These are phyloP conservation scores for Sternotherus odoratus DNA, from an alignment of 2,797 vertebrate genomes.

Conservation along the genomic window DNA sequence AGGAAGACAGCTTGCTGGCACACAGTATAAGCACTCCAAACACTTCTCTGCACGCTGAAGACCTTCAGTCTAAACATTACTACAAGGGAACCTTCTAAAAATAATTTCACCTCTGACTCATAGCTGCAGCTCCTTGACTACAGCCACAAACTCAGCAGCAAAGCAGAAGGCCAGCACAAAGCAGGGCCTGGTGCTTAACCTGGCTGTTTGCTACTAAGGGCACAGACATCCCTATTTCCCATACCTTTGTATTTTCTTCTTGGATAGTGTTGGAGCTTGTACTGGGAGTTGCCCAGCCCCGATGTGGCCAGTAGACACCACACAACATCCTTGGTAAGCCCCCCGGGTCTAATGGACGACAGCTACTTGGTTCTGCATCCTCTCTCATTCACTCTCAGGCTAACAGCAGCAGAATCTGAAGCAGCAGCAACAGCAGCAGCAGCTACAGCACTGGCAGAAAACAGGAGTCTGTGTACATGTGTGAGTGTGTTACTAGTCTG, in stretches of 20 bases:
- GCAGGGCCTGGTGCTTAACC: conserved; percentile 44
- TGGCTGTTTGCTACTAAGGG: conserved; percentile 38
- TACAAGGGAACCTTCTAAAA: conserved; percentile 48
- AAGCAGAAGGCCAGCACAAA: neutral
- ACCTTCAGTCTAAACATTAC: conserved; percentile 41
- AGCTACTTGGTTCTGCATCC: conserved; percentile 58
- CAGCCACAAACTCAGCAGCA: conserved; percentile 53
- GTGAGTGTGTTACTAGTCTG: conserved; percentile 22
- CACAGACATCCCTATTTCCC: conserved; percentile 8
- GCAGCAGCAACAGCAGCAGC: conserved; percentile 1
- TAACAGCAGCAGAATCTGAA: conserved; percentile 33
- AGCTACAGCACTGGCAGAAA: conserved; percentile 46
- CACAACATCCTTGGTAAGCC: neutral
- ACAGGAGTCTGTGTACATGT: conserved; percentile 19
- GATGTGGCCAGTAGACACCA: neutral
- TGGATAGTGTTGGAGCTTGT: conserved; percentile 28
- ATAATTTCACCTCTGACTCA: conserved; percentile 42
- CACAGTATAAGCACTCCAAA: neutral
- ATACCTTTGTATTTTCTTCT: conserved; percentile 68
- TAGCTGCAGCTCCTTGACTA: conserved; percentile 53
- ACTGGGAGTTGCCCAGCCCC: conserved; percentile 71
- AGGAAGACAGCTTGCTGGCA: neutral
- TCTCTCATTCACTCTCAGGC: conserved; percentile 39
- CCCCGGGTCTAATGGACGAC: conserved; percentile 53
- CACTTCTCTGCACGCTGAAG: neutral